These are phyloP conservation scores for Eulithis prunata DNA, from an alignment of 2,888 invertebrate genomes.

Conservation along the genomic window DNA sequence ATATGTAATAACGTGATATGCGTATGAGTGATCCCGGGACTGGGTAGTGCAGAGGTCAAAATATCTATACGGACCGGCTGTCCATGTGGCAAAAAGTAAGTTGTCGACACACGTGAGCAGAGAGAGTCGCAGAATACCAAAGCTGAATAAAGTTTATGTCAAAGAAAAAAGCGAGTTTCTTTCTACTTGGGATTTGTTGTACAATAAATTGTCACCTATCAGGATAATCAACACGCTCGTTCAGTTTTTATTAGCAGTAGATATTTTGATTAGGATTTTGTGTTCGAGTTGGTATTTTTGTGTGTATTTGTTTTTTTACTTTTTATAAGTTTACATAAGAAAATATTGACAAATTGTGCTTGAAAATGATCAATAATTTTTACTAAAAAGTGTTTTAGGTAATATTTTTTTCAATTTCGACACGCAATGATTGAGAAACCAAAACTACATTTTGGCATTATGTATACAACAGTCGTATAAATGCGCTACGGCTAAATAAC, in stretches of 20 bases:
- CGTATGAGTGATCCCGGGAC: too few species aligned
- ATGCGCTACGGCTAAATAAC: conserved; percentile 1
- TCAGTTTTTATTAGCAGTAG: conserved; percentile 25
- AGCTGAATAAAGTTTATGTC: conserved; percentile 39
- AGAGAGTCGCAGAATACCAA: neutral
- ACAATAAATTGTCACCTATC: conserved; percentile 45
- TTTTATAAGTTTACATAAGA: neutral
- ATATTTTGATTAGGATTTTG: conserved; percentile 25
- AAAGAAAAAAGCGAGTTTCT: conserved; percentile 50
- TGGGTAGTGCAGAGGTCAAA: too few species aligned
- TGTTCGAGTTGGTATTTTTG: neutral
- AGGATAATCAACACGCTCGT: conserved; percentile 36
- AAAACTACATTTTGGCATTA: neutral
- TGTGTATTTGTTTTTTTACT: neutral
- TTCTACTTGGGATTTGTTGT: conserved; percentile 40
- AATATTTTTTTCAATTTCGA: too few species aligned
- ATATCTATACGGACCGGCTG: too few species aligned
- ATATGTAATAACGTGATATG: too few species aligned
- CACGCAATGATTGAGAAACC: neutral
- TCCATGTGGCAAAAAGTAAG: too few species aligned
- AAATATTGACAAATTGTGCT: neutral
- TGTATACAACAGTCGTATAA: neutral
- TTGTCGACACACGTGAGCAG: neutral
- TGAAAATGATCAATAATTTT: neutral
- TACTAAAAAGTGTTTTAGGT: neutral